Conservation (phyloP, 2,797 vertebrate genomes). For the Florisuga fusca region DNA sequence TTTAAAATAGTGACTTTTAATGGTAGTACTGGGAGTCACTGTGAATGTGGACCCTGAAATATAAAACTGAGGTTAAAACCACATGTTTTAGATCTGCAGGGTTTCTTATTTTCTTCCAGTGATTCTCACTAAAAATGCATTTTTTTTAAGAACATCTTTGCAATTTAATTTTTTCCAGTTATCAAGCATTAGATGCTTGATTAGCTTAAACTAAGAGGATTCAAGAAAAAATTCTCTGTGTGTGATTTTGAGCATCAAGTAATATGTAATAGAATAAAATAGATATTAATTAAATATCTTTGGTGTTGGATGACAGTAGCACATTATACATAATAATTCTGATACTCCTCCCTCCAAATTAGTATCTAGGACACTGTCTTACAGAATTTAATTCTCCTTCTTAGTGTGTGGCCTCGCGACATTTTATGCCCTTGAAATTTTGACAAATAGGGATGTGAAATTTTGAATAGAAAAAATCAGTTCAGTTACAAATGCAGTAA, state of each 20-base stretch:
- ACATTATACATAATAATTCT: not conserved
- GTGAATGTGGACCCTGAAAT: not conserved
- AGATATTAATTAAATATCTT: conserved; percentile 58
- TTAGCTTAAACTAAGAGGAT: conserved; percentile 53
- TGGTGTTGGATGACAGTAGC: not conserved
- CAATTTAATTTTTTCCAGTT: conserved; percentile 56
- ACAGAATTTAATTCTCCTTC: not conserved
- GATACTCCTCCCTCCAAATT: not conserved
- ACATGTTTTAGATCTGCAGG: not conserved
- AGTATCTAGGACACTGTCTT: not conserved
- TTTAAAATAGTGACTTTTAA: not conserved
- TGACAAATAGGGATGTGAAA: not conserved
- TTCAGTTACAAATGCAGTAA: not conserved
- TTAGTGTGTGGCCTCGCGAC: not conserved
- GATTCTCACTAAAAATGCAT: conserved; percentile 32
- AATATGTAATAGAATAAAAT: conserved; percentile 48
- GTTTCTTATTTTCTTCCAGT: not conserved
- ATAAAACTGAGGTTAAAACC: not conserved
- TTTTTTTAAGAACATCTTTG: conserved; percentile 38
- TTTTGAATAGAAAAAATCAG: not conserved
- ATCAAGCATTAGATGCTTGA: conserved; percentile 44
- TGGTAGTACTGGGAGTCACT: not conserved
- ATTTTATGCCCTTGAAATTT: not conserved
- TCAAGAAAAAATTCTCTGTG: not conserved
- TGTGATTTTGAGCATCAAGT: conserved; percentile 47